Evolutionary conservation across 1,140 invertebrate genomes (phyloP), one percentile per base, ranked within the genome.

Genomic region (Macrotrachela quadricornifera): DNA sequence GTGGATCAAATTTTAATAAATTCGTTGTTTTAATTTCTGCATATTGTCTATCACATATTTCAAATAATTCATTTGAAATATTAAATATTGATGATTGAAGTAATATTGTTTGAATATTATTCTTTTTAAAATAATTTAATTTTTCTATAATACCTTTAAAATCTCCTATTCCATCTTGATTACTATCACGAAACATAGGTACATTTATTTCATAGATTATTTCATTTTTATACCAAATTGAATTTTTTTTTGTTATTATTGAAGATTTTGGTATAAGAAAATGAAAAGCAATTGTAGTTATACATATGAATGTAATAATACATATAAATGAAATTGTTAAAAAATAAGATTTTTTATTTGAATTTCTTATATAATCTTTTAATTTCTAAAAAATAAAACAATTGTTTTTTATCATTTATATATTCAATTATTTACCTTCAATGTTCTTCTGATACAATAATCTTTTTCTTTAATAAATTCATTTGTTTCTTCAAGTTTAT

Each of bases 181-280:
- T 39, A 13, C 43, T 46, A 16, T 53, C 51, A 9, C 14, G n/a
- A 42, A 53, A 53, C 30, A 21, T 46, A 18, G 16, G 39, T 6
- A 53, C 46, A 46, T 53, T 37, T 0, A 53, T 13, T 40, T 53
- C 43, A 39, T 53, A 53, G 13, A 53, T 46, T 21, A 48, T n/a
- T 16, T 48, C 36, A 41, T 53, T 53, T 41, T 54, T 17, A 17
- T 18, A 54, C 52, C 52, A 54, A 18, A 41, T 39, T 44, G 30
- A 14, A 36, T 40, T 36, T 17, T 46, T 46, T 38, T 14, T n/a
- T 13, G 36, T 44, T 14, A 38, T 13, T 17, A 46, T 48, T 45
- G 48, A 48, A 37, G 52, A 38, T 40, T 15, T 37, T 9, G 14
- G 41, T 18, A 54, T 21, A 15, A 54, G 38, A 36, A 54, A 48